Evolutionary conservation across 2,797 vertebrate genomes (phyloP).

Genomic region (Pangasius macronema): DNA sequence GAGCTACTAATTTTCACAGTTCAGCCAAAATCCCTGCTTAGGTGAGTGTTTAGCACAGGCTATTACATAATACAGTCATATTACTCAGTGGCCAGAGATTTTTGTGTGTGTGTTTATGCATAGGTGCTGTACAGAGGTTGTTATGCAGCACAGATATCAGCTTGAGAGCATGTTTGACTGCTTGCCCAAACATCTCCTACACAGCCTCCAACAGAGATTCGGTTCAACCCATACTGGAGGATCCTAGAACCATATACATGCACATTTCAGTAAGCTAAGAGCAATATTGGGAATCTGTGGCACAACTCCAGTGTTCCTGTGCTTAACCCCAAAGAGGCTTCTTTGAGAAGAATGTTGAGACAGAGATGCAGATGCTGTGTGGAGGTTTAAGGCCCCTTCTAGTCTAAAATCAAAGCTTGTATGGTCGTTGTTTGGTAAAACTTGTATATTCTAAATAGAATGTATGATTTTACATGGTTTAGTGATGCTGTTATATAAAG

Average conservation of each 20-base stretch:
- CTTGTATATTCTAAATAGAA: background rate
- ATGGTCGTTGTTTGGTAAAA: background rate
- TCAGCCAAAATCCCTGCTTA: slow-evolving; percentile 89
- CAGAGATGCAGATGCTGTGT: background rate
- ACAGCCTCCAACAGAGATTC: slow-evolving; percentile 85
- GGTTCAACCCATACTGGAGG: slow-evolving; percentile 86
- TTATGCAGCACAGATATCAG: slow-evolving; percentile 83
- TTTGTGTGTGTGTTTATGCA: slow-evolving; percentile 68
- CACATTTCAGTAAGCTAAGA: background rate
- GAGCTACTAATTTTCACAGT: slow-evolving; percentile 90
- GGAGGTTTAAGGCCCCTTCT: background rate
- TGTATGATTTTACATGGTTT: background rate
- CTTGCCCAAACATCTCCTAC: slow-evolving; percentile 91
- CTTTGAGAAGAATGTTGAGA: background rate
- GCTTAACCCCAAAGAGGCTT: background rate
- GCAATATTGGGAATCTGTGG: background rate
- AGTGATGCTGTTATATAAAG: background rate
- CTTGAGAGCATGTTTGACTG: slow-evolving; percentile 86
- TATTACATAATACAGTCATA: background rate
- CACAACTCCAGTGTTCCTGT: background rate
- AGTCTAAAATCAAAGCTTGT: background rate
- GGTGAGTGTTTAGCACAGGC: slow-evolving; percentile 74
- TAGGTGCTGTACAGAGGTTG: slow-evolving; percentile 88
- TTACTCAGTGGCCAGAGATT: slow-evolving; percentile 68
- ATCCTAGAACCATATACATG: slow-evolving; percentile 72